Evolutionary conservation across 2,888 invertebrate genomes (phyloP).

Genomic region (Cabera pusaria): DNA sequence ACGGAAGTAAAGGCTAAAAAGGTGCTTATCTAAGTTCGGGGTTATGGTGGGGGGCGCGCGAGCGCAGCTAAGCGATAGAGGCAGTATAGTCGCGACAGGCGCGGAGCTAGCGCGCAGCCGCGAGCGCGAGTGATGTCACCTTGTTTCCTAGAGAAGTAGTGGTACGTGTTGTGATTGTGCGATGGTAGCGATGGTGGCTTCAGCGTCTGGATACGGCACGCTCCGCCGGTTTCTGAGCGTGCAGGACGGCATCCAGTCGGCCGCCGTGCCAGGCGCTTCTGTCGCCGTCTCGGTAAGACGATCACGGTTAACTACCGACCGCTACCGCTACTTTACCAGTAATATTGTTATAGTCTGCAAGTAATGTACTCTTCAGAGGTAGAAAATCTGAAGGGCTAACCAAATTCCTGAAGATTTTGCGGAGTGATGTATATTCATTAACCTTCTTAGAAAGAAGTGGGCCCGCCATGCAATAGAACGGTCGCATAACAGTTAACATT

Average conservation of each 20-base stretch:
- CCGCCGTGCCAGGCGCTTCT: conserved; percentile 64
- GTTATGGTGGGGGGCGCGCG: conserved; percentile 39
- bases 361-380: no score
- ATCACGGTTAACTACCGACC: conserved; percentile 12
- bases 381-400: no score
- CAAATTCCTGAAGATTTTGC: no score
- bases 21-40: conserved; percentile 54
- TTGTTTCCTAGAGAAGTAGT: conserved; percentile 58
- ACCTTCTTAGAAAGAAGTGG: no score
- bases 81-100: conserved; percentile 43
- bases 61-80: conserved; percentile 42
- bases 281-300: conserved; percentile 78
- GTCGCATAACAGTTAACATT: conserved; percentile 27
- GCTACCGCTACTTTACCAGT: no score
- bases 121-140: conserved; percentile 69
- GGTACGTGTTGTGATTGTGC: conserved; percentile 58
- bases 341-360: no score
- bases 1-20: conserved; percentile 44
- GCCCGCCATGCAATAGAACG: no score
- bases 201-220: conserved; percentile 78
- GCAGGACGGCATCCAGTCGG: conserved; percentile 66
- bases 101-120: conserved; percentile 46
- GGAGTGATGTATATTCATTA: no score
- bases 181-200: conserved; percentile 80
- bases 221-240: conserved; percentile 78